A percentile compares a stretch with the other conserved stretches of the same genome.
These are phyloP conservation scores for Mesorhabditis spiculigera DNA, from an alignment of 2,888 invertebrate genomes.

Conservation along the genomic window DNA sequence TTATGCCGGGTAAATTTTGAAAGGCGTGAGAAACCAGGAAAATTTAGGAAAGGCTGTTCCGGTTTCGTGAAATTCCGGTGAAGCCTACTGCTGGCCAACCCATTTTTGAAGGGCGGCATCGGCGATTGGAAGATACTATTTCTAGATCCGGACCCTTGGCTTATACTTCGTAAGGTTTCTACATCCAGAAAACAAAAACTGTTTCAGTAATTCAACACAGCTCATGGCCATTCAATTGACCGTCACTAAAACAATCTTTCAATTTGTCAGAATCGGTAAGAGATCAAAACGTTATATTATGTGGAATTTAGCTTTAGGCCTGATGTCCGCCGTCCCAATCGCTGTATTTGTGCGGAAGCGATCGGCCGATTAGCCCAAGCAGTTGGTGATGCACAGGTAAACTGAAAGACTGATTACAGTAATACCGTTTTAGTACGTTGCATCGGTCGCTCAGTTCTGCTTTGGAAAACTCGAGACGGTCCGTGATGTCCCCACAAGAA, in stretches of 20 bases:
- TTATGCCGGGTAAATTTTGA: conserved; percentile 7
- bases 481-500: conserved; percentile 80
- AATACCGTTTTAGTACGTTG: conserved; percentile 68
- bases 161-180: conserved; percentile 35
- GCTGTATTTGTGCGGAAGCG: conserved; percentile 91
- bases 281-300: background rate
- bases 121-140: conserved; percentile 7
- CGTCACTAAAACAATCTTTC: conserved; percentile 57
- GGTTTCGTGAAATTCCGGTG: conserved; percentile 60
- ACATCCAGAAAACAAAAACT: background rate
- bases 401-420: background rate
- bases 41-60: conserved; percentile 86
- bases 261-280: conserved; percentile 55
- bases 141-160: conserved; percentile 36
- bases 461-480: conserved; percentile 75
- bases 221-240: conserved; percentile 59
- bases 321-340: conserved; percentile 42
- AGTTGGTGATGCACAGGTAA: conserved; percentile 71
- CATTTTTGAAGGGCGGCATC: conserved; percentile 77
- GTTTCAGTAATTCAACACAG: conserved; percentile 37
- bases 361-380: conserved; percentile 88
- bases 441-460: conserved; percentile 82
- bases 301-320: background rate
- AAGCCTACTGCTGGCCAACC: background rate
- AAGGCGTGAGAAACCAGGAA: conserved; percentile 66